Conservation (phyloP, 2,797 vertebrate genomes). For the Melanotaenia parkinsoni region DNA sequence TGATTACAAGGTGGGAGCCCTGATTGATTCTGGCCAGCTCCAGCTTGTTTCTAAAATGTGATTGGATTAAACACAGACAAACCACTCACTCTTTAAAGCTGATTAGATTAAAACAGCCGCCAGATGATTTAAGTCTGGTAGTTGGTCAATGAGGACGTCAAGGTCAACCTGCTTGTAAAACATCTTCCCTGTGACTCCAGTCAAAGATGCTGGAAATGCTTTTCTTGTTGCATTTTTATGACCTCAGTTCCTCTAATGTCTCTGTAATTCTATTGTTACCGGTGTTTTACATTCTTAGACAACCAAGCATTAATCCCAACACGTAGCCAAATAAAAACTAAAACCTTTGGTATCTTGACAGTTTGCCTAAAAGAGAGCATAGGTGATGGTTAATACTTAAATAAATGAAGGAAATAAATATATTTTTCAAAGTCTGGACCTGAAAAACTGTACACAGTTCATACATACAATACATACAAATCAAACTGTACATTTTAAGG, state of each 20-base stretch:
- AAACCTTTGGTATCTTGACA: too few species aligned
- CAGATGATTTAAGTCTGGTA: constrained; percentile 36
- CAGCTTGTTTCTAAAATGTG: constrained; percentile 48
- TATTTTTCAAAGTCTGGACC: too few species aligned
- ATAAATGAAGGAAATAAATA: too few species aligned
- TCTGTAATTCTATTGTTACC: too few species aligned
- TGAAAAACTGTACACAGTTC: too few species aligned
- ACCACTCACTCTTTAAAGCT: constrained; percentile 33
- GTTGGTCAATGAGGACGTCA: constrained; percentile 7
- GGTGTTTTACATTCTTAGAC: too few species aligned
- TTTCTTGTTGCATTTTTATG: background rate
- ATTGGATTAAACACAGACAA: constrained; percentile 59
- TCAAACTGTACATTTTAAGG: too few species aligned
- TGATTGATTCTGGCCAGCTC: constrained; percentile 56
- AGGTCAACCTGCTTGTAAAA: background rate
- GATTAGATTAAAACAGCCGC: constrained; percentile 51
- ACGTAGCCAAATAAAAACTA: too few species aligned
- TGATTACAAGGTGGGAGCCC: constrained; percentile 48
- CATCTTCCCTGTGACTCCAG: background rate
- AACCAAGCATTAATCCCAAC: too few species aligned
- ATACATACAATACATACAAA: too few species aligned
- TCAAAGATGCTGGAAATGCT: background rate
- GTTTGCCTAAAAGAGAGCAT: too few species aligned
- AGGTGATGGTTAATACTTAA: too few species aligned
- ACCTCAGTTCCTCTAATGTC: background rate